phyloP scores from a whole-genome alignment of 2,113 vertebrate genomes.

The Lepisosteus oculatus region DNA sequence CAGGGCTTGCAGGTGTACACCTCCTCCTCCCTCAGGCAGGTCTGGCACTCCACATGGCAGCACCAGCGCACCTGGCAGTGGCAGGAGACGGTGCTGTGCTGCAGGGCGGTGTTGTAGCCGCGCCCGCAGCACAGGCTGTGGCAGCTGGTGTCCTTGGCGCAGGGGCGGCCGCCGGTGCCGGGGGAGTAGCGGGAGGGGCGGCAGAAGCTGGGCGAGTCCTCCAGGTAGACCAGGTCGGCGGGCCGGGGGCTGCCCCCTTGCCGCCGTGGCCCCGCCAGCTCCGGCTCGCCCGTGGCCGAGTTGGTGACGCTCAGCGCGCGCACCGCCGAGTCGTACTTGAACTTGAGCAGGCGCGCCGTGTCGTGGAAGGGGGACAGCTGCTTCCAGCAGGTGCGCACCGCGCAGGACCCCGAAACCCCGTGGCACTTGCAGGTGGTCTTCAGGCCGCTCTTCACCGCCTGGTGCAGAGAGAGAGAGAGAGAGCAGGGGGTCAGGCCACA shows the following conservation, averaged over 20 bases:
- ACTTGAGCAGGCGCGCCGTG: slow-evolving; percentile 84
- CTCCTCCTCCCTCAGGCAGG: slow-evolving; percentile 89
- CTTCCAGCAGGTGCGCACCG: slow-evolving; percentile 95
- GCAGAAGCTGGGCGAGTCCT: slow-evolving; percentile 96
- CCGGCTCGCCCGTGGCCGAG: slow-evolving; percentile 81
- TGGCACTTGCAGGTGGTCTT: slow-evolving; percentile 98
- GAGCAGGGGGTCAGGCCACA: slow-evolving; percentile 42
- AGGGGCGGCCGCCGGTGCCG: slow-evolving; percentile 82
- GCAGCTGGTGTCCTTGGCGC: slow-evolving; percentile 87
- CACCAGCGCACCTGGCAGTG: slow-evolving; percentile 98
- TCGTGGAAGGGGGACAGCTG: slow-evolving; percentile 94
- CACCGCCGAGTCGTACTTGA: slow-evolving; percentile 79
- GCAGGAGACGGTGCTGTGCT: slow-evolving; percentile 87
- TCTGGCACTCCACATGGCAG: slow-evolving; percentile 96
- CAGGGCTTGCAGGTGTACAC: slow-evolving; percentile 92
- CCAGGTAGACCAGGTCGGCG: slow-evolving; percentile 86
- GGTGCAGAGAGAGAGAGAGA: slow-evolving; percentile 26
- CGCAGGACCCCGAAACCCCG: slow-evolving; percentile 92
- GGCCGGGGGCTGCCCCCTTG: slow-evolving; percentile 66
- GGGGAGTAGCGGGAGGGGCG: slow-evolving; percentile 86
- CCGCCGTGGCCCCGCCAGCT: slow-evolving; percentile 69
- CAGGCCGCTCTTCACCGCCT: slow-evolving; percentile 93
- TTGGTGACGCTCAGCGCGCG: slow-evolving; percentile 91
- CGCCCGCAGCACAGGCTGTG: slow-evolving; percentile 92
- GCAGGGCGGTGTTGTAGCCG: slow-evolving; percentile 93